Conservation (phyloP, 2,113 vertebrate genomes). For the Agelaius tricolor region DNA sequence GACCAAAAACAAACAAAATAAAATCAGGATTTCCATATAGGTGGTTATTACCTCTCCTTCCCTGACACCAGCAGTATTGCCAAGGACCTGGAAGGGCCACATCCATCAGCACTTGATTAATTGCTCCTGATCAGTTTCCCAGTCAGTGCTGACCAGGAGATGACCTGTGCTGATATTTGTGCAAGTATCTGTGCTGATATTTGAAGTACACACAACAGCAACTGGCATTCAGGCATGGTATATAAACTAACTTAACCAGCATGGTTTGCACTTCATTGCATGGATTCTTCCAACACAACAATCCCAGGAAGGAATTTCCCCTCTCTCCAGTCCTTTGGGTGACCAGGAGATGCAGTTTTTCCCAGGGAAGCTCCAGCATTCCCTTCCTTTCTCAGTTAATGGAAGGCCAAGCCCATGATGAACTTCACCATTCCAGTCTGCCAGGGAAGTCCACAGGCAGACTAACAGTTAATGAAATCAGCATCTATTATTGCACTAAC, state of each 20-base stretch:
- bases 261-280: not conserved
- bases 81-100: not conserved
- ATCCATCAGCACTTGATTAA: not conserved
- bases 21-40: not conserved
- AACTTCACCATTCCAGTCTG: not conserved
- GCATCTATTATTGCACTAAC: conserved; percentile 35
- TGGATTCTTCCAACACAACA: not conserved
- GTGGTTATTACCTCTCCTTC: not conserved
- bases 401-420: not conserved
- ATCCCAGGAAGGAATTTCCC: not conserved
- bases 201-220: not conserved
- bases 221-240: not conserved
- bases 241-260: not conserved
- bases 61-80: not conserved
- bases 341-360: not conserved
- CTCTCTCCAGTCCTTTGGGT: not conserved
- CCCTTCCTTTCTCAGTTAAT: not conserved
- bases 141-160: not conserved
- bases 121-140: not conserved
- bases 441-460: not conserved
- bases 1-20: not conserved
- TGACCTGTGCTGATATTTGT: not conserved
- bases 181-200: not conserved
- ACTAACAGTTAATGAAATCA: conserved; percentile 48
- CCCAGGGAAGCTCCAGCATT: not conserved